A percentile compares a stretch with the other conserved stretches of the same genome.
Conservation (phyloP, 2,797 vertebrate species). For the Pitangus sulphuratus region DNA sequence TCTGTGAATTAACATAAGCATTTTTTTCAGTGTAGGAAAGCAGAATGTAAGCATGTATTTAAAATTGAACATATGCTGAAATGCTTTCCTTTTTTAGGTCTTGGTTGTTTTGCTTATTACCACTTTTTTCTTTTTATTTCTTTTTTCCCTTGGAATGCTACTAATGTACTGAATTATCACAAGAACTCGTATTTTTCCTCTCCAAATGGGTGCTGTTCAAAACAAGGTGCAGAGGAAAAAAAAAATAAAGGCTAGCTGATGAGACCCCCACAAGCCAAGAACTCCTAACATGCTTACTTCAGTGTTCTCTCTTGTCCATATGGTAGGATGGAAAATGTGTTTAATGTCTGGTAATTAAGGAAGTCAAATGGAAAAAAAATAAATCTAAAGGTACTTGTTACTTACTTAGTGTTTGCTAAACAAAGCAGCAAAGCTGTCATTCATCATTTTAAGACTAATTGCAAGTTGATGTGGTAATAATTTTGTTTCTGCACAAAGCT, state of each 20-base stretch:
- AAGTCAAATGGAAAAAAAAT: background rate
- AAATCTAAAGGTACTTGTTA: slow-evolving; percentile 10
- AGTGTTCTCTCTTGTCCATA: background rate
- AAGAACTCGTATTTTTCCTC: background rate
- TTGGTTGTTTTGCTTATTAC: background rate
- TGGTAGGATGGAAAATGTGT: background rate
- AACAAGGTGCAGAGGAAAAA: background rate
- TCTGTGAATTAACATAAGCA: background rate
- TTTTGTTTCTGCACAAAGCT: background rate
- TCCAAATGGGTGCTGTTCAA: background rate
- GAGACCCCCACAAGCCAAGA: background rate
- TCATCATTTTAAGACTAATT: slow-evolving; percentile 14
- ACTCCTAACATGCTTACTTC: background rate
- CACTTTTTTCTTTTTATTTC: background rate
- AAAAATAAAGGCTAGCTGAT: background rate
- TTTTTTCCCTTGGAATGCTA: background rate
- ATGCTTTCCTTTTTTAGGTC: background rate
- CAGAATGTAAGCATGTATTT: background rate
- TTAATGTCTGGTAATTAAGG: slow-evolving; percentile 17
- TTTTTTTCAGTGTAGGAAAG: background rate
- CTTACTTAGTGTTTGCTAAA: slow-evolving; percentile 39
- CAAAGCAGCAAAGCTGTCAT: slow-evolving; percentile 27
- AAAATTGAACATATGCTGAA: background rate
- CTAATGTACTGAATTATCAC: background rate
- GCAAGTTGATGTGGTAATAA: background rate